Base-by-base conservation (phyloP, 2,797 vertebrate species). In the Cossypha niveicapilla region DNA sequence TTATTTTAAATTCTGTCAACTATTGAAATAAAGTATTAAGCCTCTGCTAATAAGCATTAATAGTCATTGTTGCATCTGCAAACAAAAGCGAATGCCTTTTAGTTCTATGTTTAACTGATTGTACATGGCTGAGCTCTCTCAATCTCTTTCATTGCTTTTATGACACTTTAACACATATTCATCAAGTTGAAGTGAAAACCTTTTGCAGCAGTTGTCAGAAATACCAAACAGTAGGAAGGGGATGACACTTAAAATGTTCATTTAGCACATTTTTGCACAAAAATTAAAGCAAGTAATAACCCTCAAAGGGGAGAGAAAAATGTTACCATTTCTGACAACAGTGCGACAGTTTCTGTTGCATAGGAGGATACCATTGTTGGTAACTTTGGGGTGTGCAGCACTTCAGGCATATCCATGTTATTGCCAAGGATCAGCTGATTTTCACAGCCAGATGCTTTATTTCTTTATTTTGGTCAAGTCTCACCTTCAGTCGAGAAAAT, bases 1-100 rank as follows among this genome's bases (percentile, higher is more conserved):
- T 93, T 95, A 96, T 91, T 96, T 93, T 84, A 78, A 90, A 75
- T 90, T 47, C 44, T 45, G 28, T 88, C 18, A 51, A 5, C 24
- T 84, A 62, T 27, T 80, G 50, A 86, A 93, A 91, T 93, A 80
- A 63, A 94, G 24, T 54, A 51, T 15, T 19, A 50, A 90, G 56
- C 42, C n/a, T 57, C 35, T 86, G 53, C 62, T 34, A 28, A 16
- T 66, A 39, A 70, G 41, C 37, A 17, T 66, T 75, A 51, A 21
- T 63, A 57, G 62, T 68, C 35, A 61, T 41, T 66, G 24, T 74
- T 88, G 47, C n/a, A 72, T 50, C 19, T 13, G 9, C 47, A 41
- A 50, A 50, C n/a, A 34, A 28, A 78, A 54, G 15, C 21, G 5
- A 63, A 34, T 39, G 17, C 6, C 2, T 48, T 66, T 70, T 42